phyloP scores from a whole-genome alignment of 2,113 vertebrate species.

The Bambusicola thoracicus region DNA sequence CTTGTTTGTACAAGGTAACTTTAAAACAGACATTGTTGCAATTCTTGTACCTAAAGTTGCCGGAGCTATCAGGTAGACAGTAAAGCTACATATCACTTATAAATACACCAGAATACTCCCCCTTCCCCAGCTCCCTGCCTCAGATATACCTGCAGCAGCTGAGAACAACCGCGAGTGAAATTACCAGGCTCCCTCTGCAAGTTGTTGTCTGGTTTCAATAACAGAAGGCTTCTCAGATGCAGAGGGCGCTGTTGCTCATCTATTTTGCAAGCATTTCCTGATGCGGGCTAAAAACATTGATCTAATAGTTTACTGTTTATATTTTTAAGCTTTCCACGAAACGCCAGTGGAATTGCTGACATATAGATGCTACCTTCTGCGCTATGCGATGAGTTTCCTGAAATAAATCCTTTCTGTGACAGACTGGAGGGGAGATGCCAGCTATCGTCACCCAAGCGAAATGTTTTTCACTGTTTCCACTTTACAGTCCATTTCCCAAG shows the following conservation, averaged over 20 bases:
- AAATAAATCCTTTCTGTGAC: slow-evolving; percentile 48
- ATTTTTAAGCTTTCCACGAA: slow-evolving; percentile 69
- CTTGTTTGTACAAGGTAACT: background rate
- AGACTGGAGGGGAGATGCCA: slow-evolving; percentile 36
- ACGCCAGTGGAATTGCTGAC: slow-evolving; percentile 52
- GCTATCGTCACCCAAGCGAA: slow-evolving; percentile 44
- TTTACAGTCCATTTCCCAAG: slow-evolving; percentile 52
- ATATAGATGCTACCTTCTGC: slow-evolving; percentile 66
- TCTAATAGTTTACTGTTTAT: slow-evolving; percentile 63
- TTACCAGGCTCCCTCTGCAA: slow-evolving; percentile 46
- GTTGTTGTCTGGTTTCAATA: slow-evolving; percentile 30
- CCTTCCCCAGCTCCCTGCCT: background rate
- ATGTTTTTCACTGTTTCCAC: slow-evolving; percentile 64
- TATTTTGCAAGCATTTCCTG: slow-evolving; percentile 72
- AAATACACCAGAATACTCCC: slow-evolving; percentile 16
- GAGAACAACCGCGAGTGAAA: slow-evolving; percentile 51
- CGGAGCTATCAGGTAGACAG: background rate
- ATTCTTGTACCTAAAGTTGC: background rate
- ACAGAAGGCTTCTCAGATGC: slow-evolving; percentile 61
- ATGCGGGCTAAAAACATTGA: slow-evolving; percentile 41
- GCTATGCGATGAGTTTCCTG: slow-evolving; percentile 48
- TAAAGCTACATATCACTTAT: background rate
- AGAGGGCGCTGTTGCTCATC: slow-evolving; percentile 85
- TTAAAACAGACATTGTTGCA: background rate
- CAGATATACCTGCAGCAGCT: slow-evolving; percentile 23